Percentiles rank a stretch among this genome's conserved stretches.
Evolutionary conservation across 2,113 vertebrate species (phyloP).

Genomic region (Grallaria varia): DNA sequence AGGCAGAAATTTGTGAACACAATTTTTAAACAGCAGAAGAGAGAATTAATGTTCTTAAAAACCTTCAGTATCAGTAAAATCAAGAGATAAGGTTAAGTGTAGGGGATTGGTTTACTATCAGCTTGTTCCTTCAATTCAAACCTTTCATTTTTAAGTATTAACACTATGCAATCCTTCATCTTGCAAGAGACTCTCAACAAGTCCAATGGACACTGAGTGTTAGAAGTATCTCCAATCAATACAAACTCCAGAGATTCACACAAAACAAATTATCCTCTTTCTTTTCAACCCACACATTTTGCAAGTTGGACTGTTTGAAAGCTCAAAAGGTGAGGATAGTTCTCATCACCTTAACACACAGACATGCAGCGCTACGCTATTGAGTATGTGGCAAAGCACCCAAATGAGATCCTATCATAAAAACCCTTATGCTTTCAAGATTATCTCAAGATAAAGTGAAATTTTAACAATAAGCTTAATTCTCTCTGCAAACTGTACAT

Average conservation of each 20-base stretch:
- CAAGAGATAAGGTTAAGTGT: neutral
- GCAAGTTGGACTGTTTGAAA: neutral
- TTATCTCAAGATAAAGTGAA: neutral
- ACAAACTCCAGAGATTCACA: neutral
- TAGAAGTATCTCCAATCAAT: neutral
- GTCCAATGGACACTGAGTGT: neutral
- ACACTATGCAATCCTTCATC: neutral
- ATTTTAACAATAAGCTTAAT: neutral
- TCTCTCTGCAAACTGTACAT: neutral
- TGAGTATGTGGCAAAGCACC: neutral
- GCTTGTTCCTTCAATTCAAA: neutral
- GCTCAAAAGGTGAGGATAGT: neutral
- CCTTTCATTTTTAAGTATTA: neutral
- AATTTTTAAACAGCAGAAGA: neutral
- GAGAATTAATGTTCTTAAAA: fast-evolving
- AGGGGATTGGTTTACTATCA: neutral
- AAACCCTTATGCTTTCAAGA: neutral
- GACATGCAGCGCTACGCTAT: neutral
- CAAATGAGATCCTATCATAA: neutral
- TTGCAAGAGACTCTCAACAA: neutral
- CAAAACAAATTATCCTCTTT: neutral
- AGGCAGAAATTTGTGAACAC: neutral
- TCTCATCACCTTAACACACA: neutral
- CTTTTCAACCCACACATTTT: neutral
- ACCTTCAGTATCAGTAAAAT: neutral